Evolutionary conservation across 2,888 invertebrate species (phyloP), one percentile per base, ranked within the genome.

Genomic region (Sycophila texana): DNA sequence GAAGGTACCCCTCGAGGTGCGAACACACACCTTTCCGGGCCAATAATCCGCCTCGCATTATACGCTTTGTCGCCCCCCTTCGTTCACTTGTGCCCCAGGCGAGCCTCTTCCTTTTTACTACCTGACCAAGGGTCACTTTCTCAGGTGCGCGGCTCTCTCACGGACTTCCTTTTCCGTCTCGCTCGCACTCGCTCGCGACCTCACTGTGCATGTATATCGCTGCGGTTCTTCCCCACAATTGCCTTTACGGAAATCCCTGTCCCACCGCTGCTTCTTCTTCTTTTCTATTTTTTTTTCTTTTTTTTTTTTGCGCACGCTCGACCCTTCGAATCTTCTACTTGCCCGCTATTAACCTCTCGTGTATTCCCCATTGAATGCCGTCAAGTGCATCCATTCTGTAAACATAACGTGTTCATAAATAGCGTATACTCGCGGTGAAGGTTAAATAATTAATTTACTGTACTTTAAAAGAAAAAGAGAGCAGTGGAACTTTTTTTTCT

Each of bases 71-170:
- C 87, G 89, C 85, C 71, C 74, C 77, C 82, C 82, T 39, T 10
- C 10, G 81, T 86, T 85, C 87, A 86, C 86, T 75, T 67, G 47
- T 80, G 58, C 55, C 55, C 26, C 4, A 30, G n/a, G 39, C 7
- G 39, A 39, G 39, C 60, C 30, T 73, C 66, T 61, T 39, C 67
- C 16, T 10, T 13, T 74, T 65, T 10, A n/a, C 87, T 89, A 90
- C 90, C 90, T 90, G 90, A 90, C 90, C 90, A 89, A 83, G 89
- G 90, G 90, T 90, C 90, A 89, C 87, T 89, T 83, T 84, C 84
- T 83, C 90, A 89, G 81, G 91, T 88, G 60, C 67, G 4, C 16
- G 26, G 26, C 26, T 26, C 72, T 57, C 30, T 70, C 30, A 20
- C 74, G 82, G 84, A 20, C 87, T 86, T 81, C 89, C 89, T 83